Evolutionary conservation across 2,888 invertebrate genomes (phyloP).

Genomic region (Melikaiella ostensackeni): DNA sequence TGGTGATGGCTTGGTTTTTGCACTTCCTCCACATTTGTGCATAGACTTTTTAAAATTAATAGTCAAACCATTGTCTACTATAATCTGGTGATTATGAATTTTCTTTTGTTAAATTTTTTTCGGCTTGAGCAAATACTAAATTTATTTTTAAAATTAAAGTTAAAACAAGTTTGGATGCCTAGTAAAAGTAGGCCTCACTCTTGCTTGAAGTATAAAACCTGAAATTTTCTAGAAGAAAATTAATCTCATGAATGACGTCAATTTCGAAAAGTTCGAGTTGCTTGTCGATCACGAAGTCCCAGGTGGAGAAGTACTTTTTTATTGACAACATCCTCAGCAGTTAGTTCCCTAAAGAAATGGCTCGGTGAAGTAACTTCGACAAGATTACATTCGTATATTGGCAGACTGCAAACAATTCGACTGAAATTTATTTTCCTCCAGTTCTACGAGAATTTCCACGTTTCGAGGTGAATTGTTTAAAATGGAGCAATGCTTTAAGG

Average conservation of each 20-base stretch:
- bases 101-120: no score
- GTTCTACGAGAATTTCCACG: neutral
- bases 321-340: constrained; percentile 18
- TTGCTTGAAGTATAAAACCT: neutral
- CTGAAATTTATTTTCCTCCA: neutral
- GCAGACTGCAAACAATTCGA: neutral
- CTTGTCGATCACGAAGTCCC: neutral
- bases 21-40: no score
- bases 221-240: neutral
- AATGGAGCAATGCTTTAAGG: neutral
- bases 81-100: no score
- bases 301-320: constrained; percentile 8
- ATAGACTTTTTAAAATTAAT: no score
- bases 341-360: constrained; percentile 16
- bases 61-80: no score
- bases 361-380: constrained; percentile 1
- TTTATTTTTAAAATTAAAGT: neutral
- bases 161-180: no score
- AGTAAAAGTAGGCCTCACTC: neutral
- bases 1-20: no score
- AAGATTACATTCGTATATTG: constrained; percentile 16
- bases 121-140: no score
- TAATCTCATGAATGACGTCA: neutral
- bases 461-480: neutral
- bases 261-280: neutral